Evolutionary conservation across 1,140 invertebrate genomes (phyloP), one percentile per base, ranked within the genome.

Genomic region (Neotoxoptera formosana): DNA sequence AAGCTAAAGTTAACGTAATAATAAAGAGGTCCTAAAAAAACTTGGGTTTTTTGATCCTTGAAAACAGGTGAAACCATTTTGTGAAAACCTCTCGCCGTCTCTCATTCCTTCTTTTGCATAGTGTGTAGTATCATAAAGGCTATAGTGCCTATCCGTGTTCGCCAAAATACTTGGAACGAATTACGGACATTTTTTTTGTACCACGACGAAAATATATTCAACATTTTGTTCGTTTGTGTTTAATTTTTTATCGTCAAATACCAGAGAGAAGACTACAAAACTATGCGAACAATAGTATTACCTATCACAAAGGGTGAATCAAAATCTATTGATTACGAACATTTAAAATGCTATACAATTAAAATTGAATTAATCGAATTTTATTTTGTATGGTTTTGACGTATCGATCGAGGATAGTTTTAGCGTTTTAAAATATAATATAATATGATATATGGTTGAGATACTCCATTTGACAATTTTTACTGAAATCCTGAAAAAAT

Each of bases 1-100:
- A 81, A 47, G 30, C 41, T 76, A 76, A 91, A 67, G 60, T 91
- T 91, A 76, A 91, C 90, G 56, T 81, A 34, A 81, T 91, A 91
- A 91, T 91, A 91, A 81, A 81, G 67, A 81, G 60, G n/a, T 91
- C 30, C 25, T 0, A 30, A 41, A 60, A 36, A 41, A 36, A 90
- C 7, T n/a, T 7, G n/a, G 53, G 30, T 47, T 60, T 90, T 91
- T 76, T 91, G 90, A 91, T 91, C 60, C 90, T 48, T 81, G 60
- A 81, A 60, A 91, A 91, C 90, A 21, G 41, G 90, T 9, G 67
- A 91, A 76, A 25, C 56, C 25, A 17, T 48, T 91, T 91, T 34
- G 30, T 36, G 20, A 91, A 48, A 76, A 47, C 17, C 56, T 91
- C 4, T 25, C 36, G 30, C 23, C 25, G 21, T 36, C 21, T 34